These are phyloP conservation scores for Pyralis farinalis DNA, from an alignment of 2,888 invertebrate genomes.

Conservation along the genomic window DNA sequence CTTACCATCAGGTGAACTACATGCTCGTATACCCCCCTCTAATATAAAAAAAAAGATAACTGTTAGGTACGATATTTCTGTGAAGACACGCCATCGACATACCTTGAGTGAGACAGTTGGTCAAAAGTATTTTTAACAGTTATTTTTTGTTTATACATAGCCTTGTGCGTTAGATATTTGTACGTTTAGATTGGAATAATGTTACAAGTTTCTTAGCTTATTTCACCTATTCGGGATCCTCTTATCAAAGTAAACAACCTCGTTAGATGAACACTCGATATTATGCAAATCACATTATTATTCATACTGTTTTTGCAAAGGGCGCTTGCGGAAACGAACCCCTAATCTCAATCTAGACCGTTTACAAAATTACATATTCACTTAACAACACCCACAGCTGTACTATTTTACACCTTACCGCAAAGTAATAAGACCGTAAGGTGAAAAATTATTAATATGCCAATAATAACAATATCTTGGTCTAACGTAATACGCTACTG, in stretches of 20 bases:
- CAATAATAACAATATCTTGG: constrained; percentile 26
- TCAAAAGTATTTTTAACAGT: too few species aligned
- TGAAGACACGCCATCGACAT: too few species aligned
- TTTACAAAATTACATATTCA: constrained; percentile 39
- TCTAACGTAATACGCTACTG: constrained; percentile 41
- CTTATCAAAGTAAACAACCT: constrained; percentile 71
- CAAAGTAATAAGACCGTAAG: constrained; percentile 1
- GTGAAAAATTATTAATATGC: constrained; percentile 9
- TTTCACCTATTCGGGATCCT: constrained; percentile 45
- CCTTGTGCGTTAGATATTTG: too few species aligned
- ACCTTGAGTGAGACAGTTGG: too few species aligned
- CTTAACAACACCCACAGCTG: constrained; percentile 15
- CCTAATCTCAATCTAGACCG: constrained; percentile 60
- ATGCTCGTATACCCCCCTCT: too few species aligned
- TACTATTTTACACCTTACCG: constrained; percentile 30
- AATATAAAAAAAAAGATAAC: too few species aligned
- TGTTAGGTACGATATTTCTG: too few species aligned
- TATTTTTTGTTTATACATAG: too few species aligned
- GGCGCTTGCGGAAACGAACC: constrained; percentile 55
- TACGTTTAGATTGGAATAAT: too few species aligned
- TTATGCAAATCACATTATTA: constrained; percentile 78
- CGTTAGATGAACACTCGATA: constrained; percentile 61
- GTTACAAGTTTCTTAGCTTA: constrained; percentile 23
- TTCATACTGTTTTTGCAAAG: constrained; percentile 78
- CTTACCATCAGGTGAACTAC: too few species aligned